Percentiles rank a stretch among this genome's conserved stretches.
Evolutionary conservation across 2,888 invertebrate genomes (phyloP).

Genomic region (Cantharis nigra): DNA sequence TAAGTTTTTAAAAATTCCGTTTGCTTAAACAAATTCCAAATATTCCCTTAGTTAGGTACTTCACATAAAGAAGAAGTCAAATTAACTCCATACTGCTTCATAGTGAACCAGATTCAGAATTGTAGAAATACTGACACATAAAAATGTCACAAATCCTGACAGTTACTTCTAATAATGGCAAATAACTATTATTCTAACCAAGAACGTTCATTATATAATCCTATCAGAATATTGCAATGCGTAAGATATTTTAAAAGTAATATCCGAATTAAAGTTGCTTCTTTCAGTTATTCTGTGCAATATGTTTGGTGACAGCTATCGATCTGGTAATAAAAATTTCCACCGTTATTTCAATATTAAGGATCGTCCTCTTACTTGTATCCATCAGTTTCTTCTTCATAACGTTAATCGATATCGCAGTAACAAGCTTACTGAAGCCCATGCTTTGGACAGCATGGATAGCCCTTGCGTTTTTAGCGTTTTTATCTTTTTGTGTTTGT

Average conservation of each 20-base stretch:
- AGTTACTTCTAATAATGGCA: not conserved
- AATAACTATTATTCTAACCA: not conserved
- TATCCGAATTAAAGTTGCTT: not conserved
- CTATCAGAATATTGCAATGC: slow-evolving; percentile 27
- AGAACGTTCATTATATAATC: slow-evolving; percentile 9
- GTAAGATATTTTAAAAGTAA: slow-evolving; percentile 14
- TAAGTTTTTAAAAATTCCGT: not conserved
- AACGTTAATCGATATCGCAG: slow-evolving; percentile 26
- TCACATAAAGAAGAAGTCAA: no score
- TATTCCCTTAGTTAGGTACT: no score
- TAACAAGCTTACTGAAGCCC: slow-evolving; percentile 23
- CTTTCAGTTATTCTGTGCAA: slow-evolving; percentile 33
- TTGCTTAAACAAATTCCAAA: not conserved
- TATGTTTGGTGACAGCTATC: slow-evolving; percentile 25
- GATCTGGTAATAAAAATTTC: not conserved
- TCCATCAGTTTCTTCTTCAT: slow-evolving; percentile 16
- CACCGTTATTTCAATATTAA: not conserved
- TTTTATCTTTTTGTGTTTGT: slow-evolving; percentile 29
- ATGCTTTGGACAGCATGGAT: slow-evolving; percentile 36
- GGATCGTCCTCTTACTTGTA: not conserved
- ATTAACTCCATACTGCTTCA: not conserved
- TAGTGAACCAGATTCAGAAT: not conserved
- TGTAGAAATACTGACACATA: not conserved
- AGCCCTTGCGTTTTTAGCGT: slow-evolving; percentile 28
- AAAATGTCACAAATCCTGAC: not conserved